Base-by-base conservation (phyloP, 2,113 vertebrate species). In the Cettia cetti region DNA sequence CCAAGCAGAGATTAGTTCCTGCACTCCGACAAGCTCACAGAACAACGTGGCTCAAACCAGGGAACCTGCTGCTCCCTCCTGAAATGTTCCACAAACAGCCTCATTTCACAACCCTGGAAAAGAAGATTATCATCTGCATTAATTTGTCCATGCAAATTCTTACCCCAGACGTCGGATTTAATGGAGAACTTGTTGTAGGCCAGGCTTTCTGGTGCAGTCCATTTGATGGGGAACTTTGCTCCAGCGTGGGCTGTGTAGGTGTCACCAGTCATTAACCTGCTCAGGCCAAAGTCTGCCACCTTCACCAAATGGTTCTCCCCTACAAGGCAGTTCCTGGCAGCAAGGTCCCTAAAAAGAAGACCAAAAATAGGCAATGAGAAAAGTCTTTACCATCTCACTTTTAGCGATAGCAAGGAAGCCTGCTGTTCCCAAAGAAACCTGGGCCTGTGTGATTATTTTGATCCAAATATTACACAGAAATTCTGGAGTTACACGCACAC, bases 141-240 rank as follows among this genome's bases (percentile, higher is more conserved):
- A 21, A 90, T 74, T 14, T 17, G 1, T 8, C 24, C 68, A n/a
- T 42, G 63, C 49, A 47, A 57, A 63, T 50, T 83, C 98, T 98
- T 95, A 99, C 99, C 99, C 99, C 99, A 99, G 90, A 99, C 99
- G 0, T 99, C 99, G 0, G 99, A 99, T 94, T 99, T 99, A 90
- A 99, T 99, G 90, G 99, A 99, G 97, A 99, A 99, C 94, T 99
- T 99, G 97, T 99, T 99, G 97, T 99, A 99, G 90, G 99, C 99
- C 96, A 99, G 98, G 95, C 99, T 99, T 89, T 99, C 99, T 0
- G 99, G 99, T 3, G 99, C 99, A 0, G 99, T 99, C 99, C 99
- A 99, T 94, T 99, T 99, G 97, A 99, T 99, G 19, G 99, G 99
- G 97, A 99, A 99, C 86, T 99, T 99, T 64, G 99, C 99, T 69